phyloP scores from a whole-genome alignment of 1,140 invertebrate genomes.

The Ptiloglossa arizonensis region DNA sequence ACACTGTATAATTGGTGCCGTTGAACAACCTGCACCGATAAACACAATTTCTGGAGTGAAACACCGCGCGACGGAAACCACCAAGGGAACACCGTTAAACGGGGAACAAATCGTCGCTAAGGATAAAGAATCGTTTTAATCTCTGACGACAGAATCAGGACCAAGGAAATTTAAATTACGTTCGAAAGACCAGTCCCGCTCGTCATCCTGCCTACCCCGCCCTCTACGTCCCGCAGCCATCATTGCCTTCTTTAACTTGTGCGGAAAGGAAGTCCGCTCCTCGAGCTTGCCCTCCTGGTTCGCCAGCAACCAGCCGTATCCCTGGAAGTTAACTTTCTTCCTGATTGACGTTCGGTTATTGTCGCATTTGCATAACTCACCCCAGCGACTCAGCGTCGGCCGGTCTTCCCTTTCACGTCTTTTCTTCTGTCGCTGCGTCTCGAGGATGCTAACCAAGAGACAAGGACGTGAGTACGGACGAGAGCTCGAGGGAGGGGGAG shows the following conservation, averaged over 20 bases:
- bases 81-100: neutral
- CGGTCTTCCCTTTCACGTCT: slow-evolving; percentile 38
- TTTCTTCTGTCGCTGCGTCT: slow-evolving; percentile 48
- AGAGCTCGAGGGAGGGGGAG: neutral
- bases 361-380: slow-evolving; percentile 79
- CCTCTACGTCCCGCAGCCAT: slow-evolving; percentile 38
- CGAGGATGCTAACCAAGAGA: slow-evolving; percentile 62
- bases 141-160: slow-evolving; percentile 29
- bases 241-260: slow-evolving; percentile 63
- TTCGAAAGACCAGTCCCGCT: slow-evolving; percentile 45
- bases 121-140: slow-evolving; percentile 37
- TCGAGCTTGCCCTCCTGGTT: slow-evolving; percentile 1
- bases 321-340: slow-evolving; percentile 74
- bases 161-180: slow-evolving; percentile 63
- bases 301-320: slow-evolving; percentile 48
- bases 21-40: too few species aligned
- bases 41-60: too few species aligned
- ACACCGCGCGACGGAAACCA: too few species aligned
- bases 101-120: slow-evolving; percentile 1
- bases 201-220: slow-evolving; percentile 42
- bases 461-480: slow-evolving; percentile 49
- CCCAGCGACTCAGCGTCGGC: slow-evolving; percentile 40
- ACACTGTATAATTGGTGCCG: too few species aligned
- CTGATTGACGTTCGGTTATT: slow-evolving; percentile 81
- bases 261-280: slow-evolving; percentile 29